Percentiles rank a stretch among this genome's conserved stretches.
These are phyloP conservation scores for Bombylius major DNA, from an alignment of 2,888 invertebrate genomes.

Conservation along the genomic window DNA sequence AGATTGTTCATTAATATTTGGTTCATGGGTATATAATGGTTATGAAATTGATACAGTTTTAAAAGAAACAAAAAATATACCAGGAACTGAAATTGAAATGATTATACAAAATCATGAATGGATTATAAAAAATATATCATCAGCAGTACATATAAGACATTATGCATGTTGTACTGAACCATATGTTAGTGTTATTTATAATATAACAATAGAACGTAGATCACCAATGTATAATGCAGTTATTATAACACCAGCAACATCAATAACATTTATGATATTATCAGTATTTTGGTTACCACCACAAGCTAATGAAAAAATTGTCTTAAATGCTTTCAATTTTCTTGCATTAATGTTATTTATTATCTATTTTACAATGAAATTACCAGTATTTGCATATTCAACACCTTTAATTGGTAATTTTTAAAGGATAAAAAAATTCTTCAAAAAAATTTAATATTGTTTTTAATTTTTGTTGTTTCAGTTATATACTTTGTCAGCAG, in stretches of 20 bases:
- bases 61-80: conserved; percentile 4
- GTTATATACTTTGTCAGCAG: conserved; percentile 41
- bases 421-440: background rate
- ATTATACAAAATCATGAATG: conserved; percentile 31
- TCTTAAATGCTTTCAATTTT: conserved; percentile 42
- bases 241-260: conserved; percentile 49
- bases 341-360: conserved; percentile 44
- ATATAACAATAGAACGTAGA: conserved; percentile 36
- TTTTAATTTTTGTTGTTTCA: conserved; percentile 22
- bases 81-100: conserved; percentile 17
- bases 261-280: conserved; percentile 48
- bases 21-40: conserved; percentile 57
- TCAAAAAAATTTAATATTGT: background rate
- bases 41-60: conserved; percentile 42
- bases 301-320: conserved; percentile 45
- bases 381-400: conserved; percentile 27
- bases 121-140: conserved; percentile 35
- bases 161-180: conserved; percentile 46
- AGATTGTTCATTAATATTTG: conserved; percentile 51
- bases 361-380: conserved; percentile 42
- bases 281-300: conserved; percentile 51
- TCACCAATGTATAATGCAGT: conserved; percentile 48
- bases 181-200: conserved; percentile 25
- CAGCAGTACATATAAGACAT: conserved; percentile 15
- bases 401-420: conserved; percentile 28